These are phyloP conservation scores for Amazonetta brasiliensis DNA, from an alignment of 2,797 vertebrate genomes.

Conservation along the genomic window DNA sequence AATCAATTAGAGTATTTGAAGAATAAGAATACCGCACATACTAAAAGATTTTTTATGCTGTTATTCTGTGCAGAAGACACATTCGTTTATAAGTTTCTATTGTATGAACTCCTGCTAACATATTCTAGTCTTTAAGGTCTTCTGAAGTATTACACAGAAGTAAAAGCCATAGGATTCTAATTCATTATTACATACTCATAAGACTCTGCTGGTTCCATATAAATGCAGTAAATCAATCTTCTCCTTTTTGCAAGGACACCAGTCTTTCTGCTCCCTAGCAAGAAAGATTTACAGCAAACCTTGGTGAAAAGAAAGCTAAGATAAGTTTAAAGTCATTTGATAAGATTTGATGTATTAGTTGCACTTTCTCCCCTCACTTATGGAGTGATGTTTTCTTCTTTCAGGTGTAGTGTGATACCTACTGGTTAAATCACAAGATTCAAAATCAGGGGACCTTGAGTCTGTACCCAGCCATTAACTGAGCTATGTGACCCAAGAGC, in stretches of 20 bases:
- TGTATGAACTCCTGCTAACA: constrained; percentile 6
- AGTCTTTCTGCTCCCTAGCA: constrained; percentile 1
- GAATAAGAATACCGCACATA: constrained; percentile 86
- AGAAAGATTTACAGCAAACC: constrained; percentile 69
- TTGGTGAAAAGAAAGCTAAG: constrained; percentile 63
- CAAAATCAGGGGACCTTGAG: constrained; percentile 56
- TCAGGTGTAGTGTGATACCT: constrained; percentile 31
- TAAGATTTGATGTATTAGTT: constrained; percentile 74
- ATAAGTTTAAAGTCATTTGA: constrained; percentile 68
- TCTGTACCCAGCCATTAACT: not conserved
- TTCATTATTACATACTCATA: constrained; percentile 50
- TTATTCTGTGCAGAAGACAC: constrained; percentile 41
- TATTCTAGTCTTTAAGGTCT: constrained; percentile 27
- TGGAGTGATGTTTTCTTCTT: constrained; percentile 50
- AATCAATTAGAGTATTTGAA: constrained; percentile 99
- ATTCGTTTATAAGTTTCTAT: constrained; percentile 8
- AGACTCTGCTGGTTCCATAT: not conserved
- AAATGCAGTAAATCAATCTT: constrained; percentile 74
- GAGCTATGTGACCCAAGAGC: not conserved
- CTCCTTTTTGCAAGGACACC: constrained; percentile 65
- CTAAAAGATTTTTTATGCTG: constrained; percentile 75
- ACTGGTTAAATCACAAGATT: constrained; percentile 36
- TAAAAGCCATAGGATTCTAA: constrained; percentile 5
- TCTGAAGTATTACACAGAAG: not conserved
- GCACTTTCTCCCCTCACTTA: constrained; percentile 54